Evolutionary conservation across 1,140 invertebrate species (phyloP), one percentile per base, ranked within the genome.

Genomic region (Sinella curviseta): DNA sequence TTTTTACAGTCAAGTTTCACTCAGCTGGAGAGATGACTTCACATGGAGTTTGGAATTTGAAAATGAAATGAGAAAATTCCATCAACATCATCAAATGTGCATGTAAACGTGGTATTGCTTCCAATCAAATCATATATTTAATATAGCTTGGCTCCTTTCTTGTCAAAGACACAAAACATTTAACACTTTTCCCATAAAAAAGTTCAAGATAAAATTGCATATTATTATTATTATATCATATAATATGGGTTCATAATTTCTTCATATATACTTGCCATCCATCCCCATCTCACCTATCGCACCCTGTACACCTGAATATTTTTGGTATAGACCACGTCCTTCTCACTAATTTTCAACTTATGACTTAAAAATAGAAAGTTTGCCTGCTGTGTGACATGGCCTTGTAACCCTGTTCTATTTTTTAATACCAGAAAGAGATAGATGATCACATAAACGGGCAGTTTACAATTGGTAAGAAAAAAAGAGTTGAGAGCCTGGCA

Each of bases 31-130:
- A 75, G 35, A 48, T 36, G 74, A 75, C 74, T 75, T 36, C 82
- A 83, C 80, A 81, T 80, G 78, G 80, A 80, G 82, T 81, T 83
- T 78, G 82, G 82, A 83, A 83, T 83, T 81, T 80, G 57, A 76
- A 77, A 73, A 78, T 81, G 78, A 80, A 81, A 81, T 83, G 80
- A 81, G 80, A 83, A 81, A 83, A 81, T 83, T 81, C 82, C 82
- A 79, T n/a, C 65, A 70, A 4, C 26, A n/a, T 14, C n/a, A 65
- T 14, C 39, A 26, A n/a, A n/a, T 65, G 24, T 26, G 24, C 26
- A 16, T 65, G 57, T 65, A n/a, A n/a, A 65, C 26, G 8, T 14
- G 57, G 57, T 70, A 31, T 70, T 70, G 4, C 28, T 70, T 24
- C 65, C 65, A 70, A 70, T 70, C 65, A 70, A 70, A 70, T 70